These are phyloP conservation scores for Manis javanica DNA, from an alignment of 2,797 vertebrate genomes.

Conservation along the genomic window DNA sequence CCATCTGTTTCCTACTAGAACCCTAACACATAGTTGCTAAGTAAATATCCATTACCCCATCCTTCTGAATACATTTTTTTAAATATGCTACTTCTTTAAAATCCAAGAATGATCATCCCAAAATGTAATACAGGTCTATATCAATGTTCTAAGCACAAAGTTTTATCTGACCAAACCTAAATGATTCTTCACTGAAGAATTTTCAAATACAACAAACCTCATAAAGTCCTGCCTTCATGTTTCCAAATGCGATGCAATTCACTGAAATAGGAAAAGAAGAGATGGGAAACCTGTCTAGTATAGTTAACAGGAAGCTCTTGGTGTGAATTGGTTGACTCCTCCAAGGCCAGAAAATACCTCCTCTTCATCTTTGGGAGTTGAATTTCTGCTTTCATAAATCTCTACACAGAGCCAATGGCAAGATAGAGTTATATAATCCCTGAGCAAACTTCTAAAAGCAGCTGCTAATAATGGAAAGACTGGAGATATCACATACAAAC, in stretches of 20 bases:
- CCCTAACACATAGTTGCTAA: not conserved
- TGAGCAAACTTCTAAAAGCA: not conserved
- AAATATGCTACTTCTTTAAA: not conserved
- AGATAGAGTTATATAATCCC: not conserved
- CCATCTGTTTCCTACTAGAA: not conserved
- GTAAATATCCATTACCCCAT: not conserved
- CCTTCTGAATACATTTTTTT: not conserved
- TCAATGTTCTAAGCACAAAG: not conserved
- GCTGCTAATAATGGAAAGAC: not conserved
- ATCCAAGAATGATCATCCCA: not conserved
- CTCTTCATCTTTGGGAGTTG: not conserved
- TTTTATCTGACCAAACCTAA: not conserved
- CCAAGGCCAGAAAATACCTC: not conserved
- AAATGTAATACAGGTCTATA: not conserved
- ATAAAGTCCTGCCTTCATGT: constrained; percentile 2
- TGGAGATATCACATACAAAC: not conserved
- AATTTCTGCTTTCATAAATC: not conserved
- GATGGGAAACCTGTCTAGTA: not conserved
- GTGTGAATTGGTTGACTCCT: not conserved
- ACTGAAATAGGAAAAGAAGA: not conserved
- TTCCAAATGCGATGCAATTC: not conserved
- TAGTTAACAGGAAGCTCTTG: not conserved
- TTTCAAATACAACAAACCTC: not conserved
- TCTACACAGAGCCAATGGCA: not conserved
- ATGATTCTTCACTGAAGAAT: not conserved